Evolutionary conservation across 2,797 vertebrate genomes (phyloP).

Genomic region (Coregonus sp.): DNA sequence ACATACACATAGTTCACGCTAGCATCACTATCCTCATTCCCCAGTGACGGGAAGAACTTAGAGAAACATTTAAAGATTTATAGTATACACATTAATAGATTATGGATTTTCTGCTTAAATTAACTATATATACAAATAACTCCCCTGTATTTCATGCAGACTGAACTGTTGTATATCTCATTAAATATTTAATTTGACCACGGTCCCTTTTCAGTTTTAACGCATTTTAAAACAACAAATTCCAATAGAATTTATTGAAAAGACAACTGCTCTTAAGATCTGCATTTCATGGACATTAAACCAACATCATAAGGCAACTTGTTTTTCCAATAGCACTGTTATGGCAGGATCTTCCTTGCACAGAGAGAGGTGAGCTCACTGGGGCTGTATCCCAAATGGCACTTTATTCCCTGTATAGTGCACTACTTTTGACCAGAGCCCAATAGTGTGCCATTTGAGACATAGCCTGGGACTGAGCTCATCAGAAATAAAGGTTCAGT

Average conservation of each 20-base stretch:
- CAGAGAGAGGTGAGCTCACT: not conserved
- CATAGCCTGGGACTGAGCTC: too few species aligned
- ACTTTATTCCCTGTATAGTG: too few species aligned
- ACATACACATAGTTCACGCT: not conserved
- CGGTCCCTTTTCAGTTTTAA: conserved; percentile 32
- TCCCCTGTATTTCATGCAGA: conserved; percentile 48
- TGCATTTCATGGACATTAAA: not conserved
- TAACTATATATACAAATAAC: conserved; percentile 36
- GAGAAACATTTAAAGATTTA: conserved; percentile 59
- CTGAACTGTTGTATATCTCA: conserved; percentile 36
- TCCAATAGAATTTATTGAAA: conserved; percentile 35
- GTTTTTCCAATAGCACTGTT: not conserved
- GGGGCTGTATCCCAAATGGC: not conserved
- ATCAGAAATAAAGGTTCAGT: not conserved
- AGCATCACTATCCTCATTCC: conserved; percentile 2
- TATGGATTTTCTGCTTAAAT: conserved; percentile 62
- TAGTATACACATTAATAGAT: conserved; percentile 61
- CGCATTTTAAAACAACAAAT: conserved; percentile 7
- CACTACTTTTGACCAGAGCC: not conserved
- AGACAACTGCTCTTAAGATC: conserved; percentile 32
- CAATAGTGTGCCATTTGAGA: too few species aligned
- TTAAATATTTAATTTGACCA: conserved; percentile 62
- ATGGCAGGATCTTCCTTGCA: not conserved
- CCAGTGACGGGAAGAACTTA: conserved; percentile 39
- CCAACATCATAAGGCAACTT: too few species aligned